Evolutionary conservation across 2,797 vertebrate species (phyloP).

Genomic region (Anabacerthia variegaticeps): DNA sequence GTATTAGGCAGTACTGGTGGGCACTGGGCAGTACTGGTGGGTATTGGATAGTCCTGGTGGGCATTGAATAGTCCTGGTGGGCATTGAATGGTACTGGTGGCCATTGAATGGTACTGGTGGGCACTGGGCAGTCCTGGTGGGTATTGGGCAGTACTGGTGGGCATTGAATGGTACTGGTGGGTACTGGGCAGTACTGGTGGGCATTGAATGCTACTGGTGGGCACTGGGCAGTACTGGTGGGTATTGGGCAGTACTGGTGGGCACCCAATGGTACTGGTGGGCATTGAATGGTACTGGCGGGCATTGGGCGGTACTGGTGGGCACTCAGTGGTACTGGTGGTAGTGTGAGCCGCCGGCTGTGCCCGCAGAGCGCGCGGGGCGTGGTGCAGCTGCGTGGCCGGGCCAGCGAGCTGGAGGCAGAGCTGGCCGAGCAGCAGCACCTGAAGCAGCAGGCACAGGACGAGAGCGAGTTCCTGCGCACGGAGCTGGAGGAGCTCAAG

Average conservation of each 20-base stretch:
- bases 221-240: too few relatives aligned
- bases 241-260: fast-evolving
- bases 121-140: not conserved
- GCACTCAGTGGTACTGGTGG: not conserved
- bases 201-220: not conserved
- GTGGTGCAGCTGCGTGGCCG: conserved; percentile 89
- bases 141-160: not conserved
- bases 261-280: fast-evolving
- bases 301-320: too few relatives aligned
- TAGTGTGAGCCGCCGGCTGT: fast-evolving
- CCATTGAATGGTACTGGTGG: not conserved
- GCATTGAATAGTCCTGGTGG: not conserved
- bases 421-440: conserved; percentile 95
- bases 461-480: conserved; percentile 91
- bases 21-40: fast-evolving
- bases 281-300: fast-evolving
- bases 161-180: fast-evolving
- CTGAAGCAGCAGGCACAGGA: conserved; percentile 91
- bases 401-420: conserved; percentile 91
- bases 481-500: conserved; percentile 93
- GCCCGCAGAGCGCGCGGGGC: conserved; percentile 82
- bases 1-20: fast-evolving
- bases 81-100: not conserved
- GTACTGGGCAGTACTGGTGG: too few relatives aligned
- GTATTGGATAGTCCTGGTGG: too few relatives aligned